Conservation (phyloP, 2,888 invertebrate genomes). For the Drosophila falleni region DNA sequence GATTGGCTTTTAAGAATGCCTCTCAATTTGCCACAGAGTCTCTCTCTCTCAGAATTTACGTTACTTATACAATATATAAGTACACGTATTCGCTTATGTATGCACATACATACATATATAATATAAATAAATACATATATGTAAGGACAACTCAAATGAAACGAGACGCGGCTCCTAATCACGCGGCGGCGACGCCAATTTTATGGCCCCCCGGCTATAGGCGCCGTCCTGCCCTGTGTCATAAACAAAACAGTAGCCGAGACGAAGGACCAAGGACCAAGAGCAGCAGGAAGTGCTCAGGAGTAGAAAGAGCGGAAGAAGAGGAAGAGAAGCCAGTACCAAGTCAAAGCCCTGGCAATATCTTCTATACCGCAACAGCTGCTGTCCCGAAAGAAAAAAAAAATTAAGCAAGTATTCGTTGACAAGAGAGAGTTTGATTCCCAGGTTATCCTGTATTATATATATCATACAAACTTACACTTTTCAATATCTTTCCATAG, state of each 20-base stretch:
- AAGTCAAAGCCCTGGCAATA: conserved; percentile 48
- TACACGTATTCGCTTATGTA: conserved; percentile 25
- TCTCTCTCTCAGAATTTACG: conserved; percentile 40
- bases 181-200: conserved; percentile 66
- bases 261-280: conserved; percentile 16
- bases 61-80: conserved; percentile 43
- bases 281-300: conserved; percentile 16
- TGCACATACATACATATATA: conserved; percentile 8
- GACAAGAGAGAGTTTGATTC: neutral
- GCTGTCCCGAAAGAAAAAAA: conserved; percentile 40
- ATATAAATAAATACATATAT: conserved; percentile 9
- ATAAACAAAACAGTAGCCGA: conserved; percentile 53
- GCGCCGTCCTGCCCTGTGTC: conserved; percentile 61
- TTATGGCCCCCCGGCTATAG: conserved; percentile 60
- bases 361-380: conserved; percentile 67
- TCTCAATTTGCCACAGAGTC: conserved; percentile 29
- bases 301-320: neutral
- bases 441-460: neutral
- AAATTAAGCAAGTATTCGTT: neutral
- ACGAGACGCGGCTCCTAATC: conserved; percentile 66
- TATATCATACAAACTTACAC: too few relatives aligned
- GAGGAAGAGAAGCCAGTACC: conserved; percentile 2
- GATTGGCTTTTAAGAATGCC: conserved; percentile 55
- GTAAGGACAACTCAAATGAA: conserved; percentile 68
- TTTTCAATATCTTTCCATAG: neutral